Base-by-base conservation (phyloP, 2,797 vertebrate genomes). In the Poecilia picta region DNA sequence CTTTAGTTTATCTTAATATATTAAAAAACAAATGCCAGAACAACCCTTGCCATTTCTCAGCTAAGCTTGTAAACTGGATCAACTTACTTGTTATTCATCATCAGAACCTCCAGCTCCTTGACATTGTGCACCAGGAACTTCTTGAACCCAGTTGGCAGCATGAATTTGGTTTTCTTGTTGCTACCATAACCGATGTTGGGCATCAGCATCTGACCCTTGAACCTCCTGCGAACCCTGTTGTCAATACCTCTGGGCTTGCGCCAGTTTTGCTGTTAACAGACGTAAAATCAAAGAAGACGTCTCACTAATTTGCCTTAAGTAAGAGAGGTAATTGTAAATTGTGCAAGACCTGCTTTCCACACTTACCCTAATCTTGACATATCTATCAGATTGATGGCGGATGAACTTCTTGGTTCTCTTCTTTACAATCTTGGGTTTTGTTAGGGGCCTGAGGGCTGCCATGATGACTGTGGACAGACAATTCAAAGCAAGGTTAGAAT, bases 131-230 rank as follows among this genome's bases (percentile, higher is more conserved):
- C 97, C 85, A 99, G 92, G 89, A 99, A 99, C 94, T 99, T 99
- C 81, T 95, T 97, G 96, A 99, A 99, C 41, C 98, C 98, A 0
- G 95, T 94, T 73, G 98, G 98, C 90, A 99, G 95, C 98, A 99
- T 98, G 94, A 98, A 98, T 93, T 99, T 99, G 0, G 98, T 99
- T 90, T 99, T 99, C 94, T 97, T 99, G 90, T 96, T 99, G 94
- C 98, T 99, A 87, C 98, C 98, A 0, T 99, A 99, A 94, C 98
- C 98, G 0, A 99, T 99, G 94, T 98, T 99, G 81, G 98, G 98
- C 98, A 99, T 99, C 94, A 99, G 83, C 94, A 99, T 98, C 95
- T 99, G 98, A 0, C 98, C 98, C 95, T 99, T 99, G 94, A 99
- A 99, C 80, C 98, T 96, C 90, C 98, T 96, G 84, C 98, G 97